Evolutionary conservation across 2,113 vertebrate species (phyloP), one percentile per base, ranked within the genome.

Genomic region (Hyla sarda): DNA sequence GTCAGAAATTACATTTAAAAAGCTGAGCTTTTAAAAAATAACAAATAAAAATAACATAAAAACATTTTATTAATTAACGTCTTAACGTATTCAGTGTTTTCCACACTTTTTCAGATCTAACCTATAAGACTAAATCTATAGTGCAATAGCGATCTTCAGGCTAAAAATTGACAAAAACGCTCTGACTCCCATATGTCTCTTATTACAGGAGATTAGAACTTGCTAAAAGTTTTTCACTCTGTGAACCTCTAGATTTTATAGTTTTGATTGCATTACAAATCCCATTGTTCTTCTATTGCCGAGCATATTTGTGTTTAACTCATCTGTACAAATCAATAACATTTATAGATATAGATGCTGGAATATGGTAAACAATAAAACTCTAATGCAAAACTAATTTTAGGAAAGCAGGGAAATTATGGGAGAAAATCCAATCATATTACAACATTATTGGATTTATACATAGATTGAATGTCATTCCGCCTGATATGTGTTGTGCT

Each of bases 351-450:
- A 81, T 81, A 37, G 78, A 81, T 81, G 62, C 60, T 65, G 78
- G 78, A 21, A 47, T 81, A 81, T 47, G 41, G 34, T 81, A 81
- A 81, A 81, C 56, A 81, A 54, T 54, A 52, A 81, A 81, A 81
- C 34, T 47, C 28, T 81, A 60, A 81, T 45, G 37, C 78, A 17
- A 65, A 81, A 62, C 23, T 65, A 62, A 62, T 45, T 81, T 62
- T 81, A 47, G 78, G 78, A 65, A 56, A 45, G 34, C 21, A 65
- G n/a, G 12, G 14, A 41, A 41, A 45, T 65, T 81, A 52, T 65
- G 78, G 56, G 30, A 65, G 56, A 60, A 81, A 62, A 81, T 65
- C 32, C 78, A 65, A 80, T 81, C 32, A 65, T 65, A 45, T 81
- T 25, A 41, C 2, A 62, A 34, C 78, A 14, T 81, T 41, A 81